Base-by-base conservation (phyloP, 1,140 invertebrate genomes). In the Philopotamus ludificatus region DNA sequence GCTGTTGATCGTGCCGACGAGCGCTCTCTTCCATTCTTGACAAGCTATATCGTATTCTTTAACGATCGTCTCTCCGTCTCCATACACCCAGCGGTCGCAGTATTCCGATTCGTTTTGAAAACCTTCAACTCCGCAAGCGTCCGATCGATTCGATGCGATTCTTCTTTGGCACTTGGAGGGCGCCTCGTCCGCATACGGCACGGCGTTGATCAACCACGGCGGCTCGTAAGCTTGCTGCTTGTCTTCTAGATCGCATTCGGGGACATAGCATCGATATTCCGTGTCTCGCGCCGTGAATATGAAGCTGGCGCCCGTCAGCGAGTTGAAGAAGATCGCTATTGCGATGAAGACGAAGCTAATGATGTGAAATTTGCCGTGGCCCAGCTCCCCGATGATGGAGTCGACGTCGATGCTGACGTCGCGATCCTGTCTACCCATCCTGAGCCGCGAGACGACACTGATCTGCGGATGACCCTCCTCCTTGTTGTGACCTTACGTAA, bases 1-100 rank as follows among this genome's bases (percentile, higher is more conserved):
- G 66, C 83, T 86, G 65, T 86, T 86, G 7, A 86, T 76, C 3
- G 85, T 87, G 23, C 86, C 86, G 3, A 87, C 82, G 41, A 87
- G 68, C 0, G 85, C 79, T 44, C 87, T 71, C 72, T 84, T 86
- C 85, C 85, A 87, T 69, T 81, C 75, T 72, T 85, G 64, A 62
- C 64, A 66, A 1, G 55, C 42, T 12, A 66, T 60, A 44, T 50
- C 45, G n/a, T 54, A 62, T 49, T 67, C 63, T 58, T 59, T 70
- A 45, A 70, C 65, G 55, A 73, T 70, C 21, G 68, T 72, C 39
- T 63, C 54, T 39, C 65, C 58, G 53, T 7, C 59, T 39, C 68
- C 68, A 20, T 70, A 54, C 18, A 63, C 49, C 22, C 28, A 69
- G 53, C 64, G 16, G 28, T 68, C 65, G 67, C 69, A 71, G 9